Evolutionary conservation across 1,140 invertebrate species (phyloP), one percentile per base, ranked within the genome.

Genomic region (Zeugodacus cucurbitae): DNA sequence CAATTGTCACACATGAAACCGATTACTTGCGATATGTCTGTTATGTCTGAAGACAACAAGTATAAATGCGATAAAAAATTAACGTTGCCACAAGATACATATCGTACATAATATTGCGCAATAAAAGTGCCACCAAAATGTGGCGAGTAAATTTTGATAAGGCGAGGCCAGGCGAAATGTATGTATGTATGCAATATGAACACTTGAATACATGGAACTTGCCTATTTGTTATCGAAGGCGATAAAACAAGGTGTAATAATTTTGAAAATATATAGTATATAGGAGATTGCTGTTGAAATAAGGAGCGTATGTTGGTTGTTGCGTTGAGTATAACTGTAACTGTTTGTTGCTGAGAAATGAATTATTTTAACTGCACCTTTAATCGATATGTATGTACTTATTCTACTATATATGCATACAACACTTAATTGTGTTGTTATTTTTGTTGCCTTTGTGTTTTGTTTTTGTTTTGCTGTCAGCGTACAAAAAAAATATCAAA

Each of bases 41-140:
- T 26, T 82, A 82, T 82, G 41, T 54, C n/a, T 41, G 26, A 82
- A 82, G 74, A 82, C 37, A 48, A 82, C n/a, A 82, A 82, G 74
- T 44, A 54, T 44, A 48, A 22, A 82, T 17, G 74, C 1, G 74
- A 82, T 82, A 82, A 82, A 70, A 78, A 54, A 82, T 54, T 82
- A 82, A 54, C 41, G 22, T 82, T 82, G 74, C 17, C 74, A 82
- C 67, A 37, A 37, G 17, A 22, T 26, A 34, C n/a, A n/a, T n/a
- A n/a, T n/a, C n/a, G n/a, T 54, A 54, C 14, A 82, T 54, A 82
- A 82, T 10, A 48, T 82, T 44, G 41, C 41, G n/a, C 34, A 82
- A 82, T 48, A 48, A 41, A 82, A 48, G 74, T 29, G 37, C 22
- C n/a, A 82, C 2, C 41, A 26, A 29, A 82, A 29, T 29, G n/a